phyloP scores from a whole-genome alignment of 2,888 invertebrate genomes.

The Lissonota sp. region DNA sequence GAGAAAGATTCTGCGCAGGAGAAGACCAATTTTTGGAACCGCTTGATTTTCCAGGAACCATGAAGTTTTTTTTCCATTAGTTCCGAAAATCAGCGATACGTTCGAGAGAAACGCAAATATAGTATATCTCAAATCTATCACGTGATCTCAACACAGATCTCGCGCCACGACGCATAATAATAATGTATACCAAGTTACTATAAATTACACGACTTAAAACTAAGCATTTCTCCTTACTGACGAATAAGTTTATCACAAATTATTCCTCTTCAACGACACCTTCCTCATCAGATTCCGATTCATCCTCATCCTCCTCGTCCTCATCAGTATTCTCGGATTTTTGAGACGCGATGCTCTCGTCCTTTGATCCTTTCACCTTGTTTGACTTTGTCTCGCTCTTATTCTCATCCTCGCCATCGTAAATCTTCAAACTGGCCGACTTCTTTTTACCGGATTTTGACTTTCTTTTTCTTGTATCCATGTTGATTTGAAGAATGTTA shows the following conservation, averaged over 20 bases:
- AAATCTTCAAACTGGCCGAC: conserved; percentile 53
- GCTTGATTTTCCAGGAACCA: conserved; percentile 6
- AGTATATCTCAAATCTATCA: conserved; percentile 5
- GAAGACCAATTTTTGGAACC: not conserved
- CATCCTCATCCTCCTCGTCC: conserved; percentile 36
- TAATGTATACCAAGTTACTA: conserved; percentile 18
- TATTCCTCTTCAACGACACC: conserved; percentile 50
- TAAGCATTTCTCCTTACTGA: conserved; percentile 21
- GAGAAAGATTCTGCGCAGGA: not conserved
- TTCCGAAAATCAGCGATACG: conserved; percentile 2
- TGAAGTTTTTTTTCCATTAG: not conserved
- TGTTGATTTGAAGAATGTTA: conserved; percentile 62
- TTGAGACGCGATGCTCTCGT: not conserved
- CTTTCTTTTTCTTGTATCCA: conserved; percentile 69
- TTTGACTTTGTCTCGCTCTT: not conserved
- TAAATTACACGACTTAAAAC: conserved; percentile 43
- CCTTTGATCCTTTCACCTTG: not conserved
- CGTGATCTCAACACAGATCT: conserved; percentile 31
- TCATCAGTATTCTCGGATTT: no score
- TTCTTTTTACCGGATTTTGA: conserved; percentile 52
- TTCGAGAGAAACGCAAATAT: conserved; percentile 4
- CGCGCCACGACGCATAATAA: conserved; percentile 18
- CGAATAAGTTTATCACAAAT: conserved; percentile 23
- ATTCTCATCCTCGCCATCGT: conserved; percentile 37
- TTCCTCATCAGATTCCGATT: conserved; percentile 43